Base-by-base conservation (phyloP, 2,888 invertebrate species). In the Arctia plantaginis region DNA sequence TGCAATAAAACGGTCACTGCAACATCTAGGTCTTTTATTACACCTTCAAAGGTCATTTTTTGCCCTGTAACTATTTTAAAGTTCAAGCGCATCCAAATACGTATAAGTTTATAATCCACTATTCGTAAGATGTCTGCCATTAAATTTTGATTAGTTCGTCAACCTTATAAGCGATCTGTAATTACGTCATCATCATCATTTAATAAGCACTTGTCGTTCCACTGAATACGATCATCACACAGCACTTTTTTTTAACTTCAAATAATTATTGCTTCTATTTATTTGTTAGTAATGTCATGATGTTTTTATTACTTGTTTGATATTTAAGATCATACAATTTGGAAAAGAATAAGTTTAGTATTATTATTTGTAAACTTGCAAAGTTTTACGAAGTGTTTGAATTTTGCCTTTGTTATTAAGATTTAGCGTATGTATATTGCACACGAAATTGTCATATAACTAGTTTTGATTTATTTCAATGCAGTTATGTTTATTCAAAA, bases 81-180 rank as follows among this genome's bases (percentile, higher is more conserved):
- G 27, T 59, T 1, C 13, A 59, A 59, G 27, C 13, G 27, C 55
- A 51, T 23, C 23, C 8, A n/a, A 55, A 1, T 10, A 55, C 12
- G 23, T 51, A 51, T 55, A 55, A 55, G 13, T 27, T 27, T 13
- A n/a, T 55, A 55, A 59, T 59, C 6, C 27, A 27, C 27, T 59
- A 15, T 27, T 27, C 6, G 15, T 59, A 27, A 59, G 10, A 12
- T 23, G 51, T 12, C 13, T 59, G 15, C 30, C 33, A 71, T 65
- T 66, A 47, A 65, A 51, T 47, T 66, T 65, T 65, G 35, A 66
- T 64, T 39, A 65, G 66, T 71, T 51, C 65, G 35, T 71, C 35
- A 47, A 71, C 59, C 69, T 55, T 59, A n/a, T 35, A 55, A 51
- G 55, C 35, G 55, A 55, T 33, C 66, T 55, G 10, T 55, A n/a